Conservation (phyloP, 1,140 invertebrate species). For the Bombus huntii region DNA sequence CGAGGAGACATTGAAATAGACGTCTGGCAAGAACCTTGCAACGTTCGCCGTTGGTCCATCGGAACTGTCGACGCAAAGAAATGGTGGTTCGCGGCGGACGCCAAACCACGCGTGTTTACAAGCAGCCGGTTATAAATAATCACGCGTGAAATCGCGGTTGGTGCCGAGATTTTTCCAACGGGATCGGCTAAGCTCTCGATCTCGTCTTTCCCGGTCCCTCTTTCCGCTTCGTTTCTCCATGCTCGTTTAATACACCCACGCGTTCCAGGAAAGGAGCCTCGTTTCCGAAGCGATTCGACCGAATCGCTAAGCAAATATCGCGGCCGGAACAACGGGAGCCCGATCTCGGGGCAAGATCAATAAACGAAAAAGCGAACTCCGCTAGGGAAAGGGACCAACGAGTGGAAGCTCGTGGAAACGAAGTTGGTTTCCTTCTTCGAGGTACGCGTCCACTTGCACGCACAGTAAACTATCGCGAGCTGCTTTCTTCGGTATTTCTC, state of each 20-base stretch:
- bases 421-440: neutral
- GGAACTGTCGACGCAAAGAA: slow-evolving; percentile 3
- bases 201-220: neutral
- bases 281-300: neutral
- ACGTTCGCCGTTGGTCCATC: slow-evolving; percentile 1
- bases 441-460: too few species aligned
- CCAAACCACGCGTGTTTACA: slow-evolving; percentile 18
- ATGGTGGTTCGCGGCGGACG: slow-evolving; percentile 6
- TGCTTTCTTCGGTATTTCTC: too few species aligned
- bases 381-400: too few species aligned
- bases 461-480: too few species aligned
- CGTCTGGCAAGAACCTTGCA: neutral
- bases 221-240: too few species aligned
- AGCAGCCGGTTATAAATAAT: slow-evolving; percentile 34
- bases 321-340: neutral
- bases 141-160: neutral
- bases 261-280: neutral
- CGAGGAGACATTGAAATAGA: neutral
- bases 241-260: neutral
- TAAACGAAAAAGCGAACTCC: neutral
- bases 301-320: neutral
- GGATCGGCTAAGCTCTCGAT: neutral
- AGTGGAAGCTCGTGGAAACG: too few species aligned
- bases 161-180: neutral
- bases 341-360: neutral